phyloP scores from a whole-genome alignment of 2,113 vertebrate genomes.

The Phocoena sinus region DNA sequence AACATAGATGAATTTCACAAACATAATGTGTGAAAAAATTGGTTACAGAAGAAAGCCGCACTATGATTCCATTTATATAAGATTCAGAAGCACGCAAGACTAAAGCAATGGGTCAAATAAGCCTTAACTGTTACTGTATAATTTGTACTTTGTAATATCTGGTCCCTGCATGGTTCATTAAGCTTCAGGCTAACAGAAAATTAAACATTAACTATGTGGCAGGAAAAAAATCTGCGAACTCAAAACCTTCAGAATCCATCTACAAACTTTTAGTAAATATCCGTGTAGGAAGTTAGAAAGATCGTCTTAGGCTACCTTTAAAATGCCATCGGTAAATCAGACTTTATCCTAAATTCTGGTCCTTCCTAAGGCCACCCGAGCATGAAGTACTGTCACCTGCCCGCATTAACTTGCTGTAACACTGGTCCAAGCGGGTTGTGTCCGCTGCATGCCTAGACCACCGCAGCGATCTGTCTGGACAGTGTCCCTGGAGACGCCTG shows the following conservation, averaged over 20 bases:
- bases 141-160: slow-evolving; percentile 77
- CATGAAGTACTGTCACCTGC: slow-evolving; percentile 70
- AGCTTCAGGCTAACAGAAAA: slow-evolving; percentile 82
- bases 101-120: slow-evolving; percentile 58
- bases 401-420: slow-evolving; percentile 66
- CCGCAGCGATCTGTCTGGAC: slow-evolving; percentile 3
- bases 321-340: not conserved
- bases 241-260: slow-evolving; percentile 59
- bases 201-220: slow-evolving; percentile 83
- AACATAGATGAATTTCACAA: not conserved
- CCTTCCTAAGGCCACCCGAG: slow-evolving; percentile 54
- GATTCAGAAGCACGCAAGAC: not conserved
- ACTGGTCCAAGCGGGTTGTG: slow-evolving; percentile 65
- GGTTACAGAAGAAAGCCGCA: not conserved
- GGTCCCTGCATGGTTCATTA: slow-evolving; percentile 67
- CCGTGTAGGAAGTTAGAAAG: not conserved
- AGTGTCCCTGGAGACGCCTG: slow-evolving; percentile 33
- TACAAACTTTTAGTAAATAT: slow-evolving; percentile 59
- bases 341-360: slow-evolving; percentile 1
- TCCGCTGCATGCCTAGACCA: slow-evolving; percentile 72
- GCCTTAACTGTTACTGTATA: slow-evolving; percentile 63
- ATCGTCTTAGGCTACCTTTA: not conserved
- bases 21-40: not conserved
- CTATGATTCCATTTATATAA: not conserved
- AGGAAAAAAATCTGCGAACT: slow-evolving; percentile 46